A percentile compares a stretch with the other conserved stretches of the same genome.
Evolutionary conservation across 2,797 vertebrate species (phyloP).

Genomic region (Nothura maculosa): DNA sequence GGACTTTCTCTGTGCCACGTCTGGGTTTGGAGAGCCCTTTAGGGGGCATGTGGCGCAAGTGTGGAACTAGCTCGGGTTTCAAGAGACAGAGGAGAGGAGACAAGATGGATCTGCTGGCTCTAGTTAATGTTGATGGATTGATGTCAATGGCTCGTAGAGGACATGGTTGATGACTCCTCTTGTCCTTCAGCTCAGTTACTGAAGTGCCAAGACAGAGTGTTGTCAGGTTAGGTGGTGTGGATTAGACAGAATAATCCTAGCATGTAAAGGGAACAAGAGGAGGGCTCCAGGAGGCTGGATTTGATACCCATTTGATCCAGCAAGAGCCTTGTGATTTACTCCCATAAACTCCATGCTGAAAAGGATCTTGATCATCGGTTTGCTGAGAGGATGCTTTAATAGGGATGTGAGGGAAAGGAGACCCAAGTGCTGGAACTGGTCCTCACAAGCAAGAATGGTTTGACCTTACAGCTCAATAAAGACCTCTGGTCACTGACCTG

Average conservation of each 20-base stretch:
- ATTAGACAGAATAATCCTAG: neutral
- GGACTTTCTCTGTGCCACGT: neutral
- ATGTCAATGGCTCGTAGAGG: neutral
- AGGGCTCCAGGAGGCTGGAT: neutral
- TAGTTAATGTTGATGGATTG: neutral
- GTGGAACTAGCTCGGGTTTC: neutral
- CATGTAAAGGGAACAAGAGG: neutral
- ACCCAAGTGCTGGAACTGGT: neutral
- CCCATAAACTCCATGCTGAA: neutral
- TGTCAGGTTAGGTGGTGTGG: neutral
- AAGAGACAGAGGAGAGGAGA: neutral
- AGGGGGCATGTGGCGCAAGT: neutral
- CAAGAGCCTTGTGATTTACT: neutral
- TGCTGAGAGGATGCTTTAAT: neutral
- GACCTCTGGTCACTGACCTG: neutral
- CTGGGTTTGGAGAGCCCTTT: neutral
- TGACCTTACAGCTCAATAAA: neutral
- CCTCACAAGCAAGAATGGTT: neutral
- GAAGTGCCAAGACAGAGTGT: neutral
- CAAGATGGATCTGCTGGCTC: neutral
- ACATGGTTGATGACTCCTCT: neutral
- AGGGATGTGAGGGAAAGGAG: neutral
- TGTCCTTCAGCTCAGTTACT: neutral
- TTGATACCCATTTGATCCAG: neutral
- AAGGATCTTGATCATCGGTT: neutral